Base-by-base conservation (phyloP, 2,113 vertebrate species). In the Mungos mungo region DNA sequence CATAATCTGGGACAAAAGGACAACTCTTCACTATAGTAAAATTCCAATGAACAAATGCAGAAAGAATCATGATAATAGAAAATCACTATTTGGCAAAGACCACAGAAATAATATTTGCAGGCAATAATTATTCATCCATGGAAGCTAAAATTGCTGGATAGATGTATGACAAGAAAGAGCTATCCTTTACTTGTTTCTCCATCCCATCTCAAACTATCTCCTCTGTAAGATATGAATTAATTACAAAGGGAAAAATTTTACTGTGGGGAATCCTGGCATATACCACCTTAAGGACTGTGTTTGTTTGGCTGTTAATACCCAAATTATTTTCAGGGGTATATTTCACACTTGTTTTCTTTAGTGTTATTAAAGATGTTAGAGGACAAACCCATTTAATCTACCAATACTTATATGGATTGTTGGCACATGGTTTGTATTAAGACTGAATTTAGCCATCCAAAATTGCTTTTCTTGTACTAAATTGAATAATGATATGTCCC, bases 371-470 rank as follows among this genome's bases (percentile, higher is more conserved):
- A 11, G 86, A 79, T 89, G 5, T 92, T 91, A 23, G 15, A 66
- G 54, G 66, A 18, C 15, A 96, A 95, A 79, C 72, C 66, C 8
- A 60, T 94, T 92, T 95, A 92, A 82, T 77, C 65, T 93, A 91
- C 71, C 45, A 71, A 38, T 68, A 77, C 50, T 47, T 83, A 3
- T 89, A 80, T 93, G 33, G 25, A 69, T 38, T 80, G 18, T 74
- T 97, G 54, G 35, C 93, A 91, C 21, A 69, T 69, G 19, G 25
- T 72, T 95, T 95, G 33, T 38, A 10, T 96, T 94, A 94, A 96
- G 52, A 76, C 54, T 88, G 41, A 95, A 85, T 74, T 94, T 86
- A 86, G 29, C 14, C 68, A 96, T 91, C 8, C 10, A 91, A 57
- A 89, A 85, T 93, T 68, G n/a, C 52, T 77, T 82, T 94, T 83